Percentiles rank a stretch among this genome's conserved stretches.
Evolutionary conservation across 2,888 invertebrate genomes (phyloP).

Genomic region (Eupithecia insigniata): DNA sequence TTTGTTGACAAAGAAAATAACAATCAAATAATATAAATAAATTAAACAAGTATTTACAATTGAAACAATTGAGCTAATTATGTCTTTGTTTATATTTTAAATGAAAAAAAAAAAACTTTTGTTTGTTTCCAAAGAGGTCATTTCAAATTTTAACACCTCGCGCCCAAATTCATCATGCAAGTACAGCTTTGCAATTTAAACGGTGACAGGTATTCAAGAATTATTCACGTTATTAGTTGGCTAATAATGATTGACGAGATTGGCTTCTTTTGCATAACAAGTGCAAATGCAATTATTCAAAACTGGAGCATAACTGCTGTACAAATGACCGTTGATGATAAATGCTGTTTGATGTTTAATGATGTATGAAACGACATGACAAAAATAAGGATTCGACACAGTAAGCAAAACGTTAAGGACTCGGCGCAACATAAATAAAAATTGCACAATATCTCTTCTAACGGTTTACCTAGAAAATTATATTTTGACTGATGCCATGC

Average conservation of each 20-base stretch:
- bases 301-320: slow-evolving; percentile 70
- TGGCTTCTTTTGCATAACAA: slow-evolving; percentile 67
- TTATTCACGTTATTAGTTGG: slow-evolving; percentile 64
- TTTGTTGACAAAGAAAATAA: too few relatives aligned
- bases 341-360: slow-evolving; percentile 39
- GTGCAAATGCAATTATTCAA: slow-evolving; percentile 70
- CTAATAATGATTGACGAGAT: slow-evolving; percentile 60
- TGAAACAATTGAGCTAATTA: too few relatives aligned
- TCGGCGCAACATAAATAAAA: not conserved
- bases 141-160: not conserved
- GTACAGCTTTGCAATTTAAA: slow-evolving; percentile 46
- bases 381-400: slow-evolving; percentile 30
- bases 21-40: too few relatives aligned
- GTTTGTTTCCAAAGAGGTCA: not conserved
- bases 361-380: slow-evolving; percentile 44
- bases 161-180: slow-evolving; percentile 20
- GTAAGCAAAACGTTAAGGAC: slow-evolving; percentile 12
- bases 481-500: not conserved
- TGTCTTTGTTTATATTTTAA: too few relatives aligned
- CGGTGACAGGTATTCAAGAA: slow-evolving; percentile 57
- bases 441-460: not conserved
- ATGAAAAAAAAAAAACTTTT: not conserved
- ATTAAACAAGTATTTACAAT: too few relatives aligned
- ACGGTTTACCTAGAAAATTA: not conserved
- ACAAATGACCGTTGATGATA: slow-evolving; percentile 54